These are phyloP conservation scores for Argyra leucocephala DNA, from an alignment of 2,888 invertebrate genomes.

Conservation along the genomic window DNA sequence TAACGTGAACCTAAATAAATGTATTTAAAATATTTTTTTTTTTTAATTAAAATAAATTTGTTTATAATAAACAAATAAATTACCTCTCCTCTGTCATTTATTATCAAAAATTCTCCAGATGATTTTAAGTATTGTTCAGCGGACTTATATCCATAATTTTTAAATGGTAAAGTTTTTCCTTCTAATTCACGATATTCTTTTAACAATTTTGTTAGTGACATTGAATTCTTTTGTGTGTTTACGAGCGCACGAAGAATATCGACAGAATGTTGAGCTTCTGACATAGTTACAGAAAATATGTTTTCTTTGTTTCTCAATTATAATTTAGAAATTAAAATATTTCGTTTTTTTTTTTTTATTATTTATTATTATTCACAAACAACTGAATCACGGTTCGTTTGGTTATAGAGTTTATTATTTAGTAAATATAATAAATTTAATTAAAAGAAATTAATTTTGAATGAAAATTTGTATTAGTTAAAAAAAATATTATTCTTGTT, in stretches of 20 bases:
- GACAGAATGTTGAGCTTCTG: conserved; percentile 26
- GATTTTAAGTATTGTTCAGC: conserved; percentile 54
- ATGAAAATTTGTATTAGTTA: no score
- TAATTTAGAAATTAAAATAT: no score
- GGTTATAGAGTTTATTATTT: no score
- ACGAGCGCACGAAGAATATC: conserved; percentile 36
- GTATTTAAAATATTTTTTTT: conserved; percentile 12
- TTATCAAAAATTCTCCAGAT: conserved; percentile 49
- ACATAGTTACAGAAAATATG: no score
- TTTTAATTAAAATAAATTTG: neutral
- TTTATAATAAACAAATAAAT: conserved; percentile 17
- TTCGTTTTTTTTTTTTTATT: no score
- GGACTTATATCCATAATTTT: conserved; percentile 49
- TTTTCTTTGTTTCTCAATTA: no score
- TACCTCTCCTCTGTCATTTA: conserved; percentile 46
- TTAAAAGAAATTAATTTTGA: no score
- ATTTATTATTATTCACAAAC: no score
- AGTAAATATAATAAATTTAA: no score
- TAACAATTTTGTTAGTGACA: conserved; percentile 35
- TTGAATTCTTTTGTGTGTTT: conserved; percentile 36
- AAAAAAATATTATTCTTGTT: no score
- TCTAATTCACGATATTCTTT: conserved; percentile 56
- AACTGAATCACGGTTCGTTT: no score
- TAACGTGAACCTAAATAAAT: conserved; percentile 14
- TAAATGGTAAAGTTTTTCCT: conserved; percentile 55